Base-by-base conservation (phyloP, 2,888 invertebrate genomes). In the Nomada fabriciana region DNA sequence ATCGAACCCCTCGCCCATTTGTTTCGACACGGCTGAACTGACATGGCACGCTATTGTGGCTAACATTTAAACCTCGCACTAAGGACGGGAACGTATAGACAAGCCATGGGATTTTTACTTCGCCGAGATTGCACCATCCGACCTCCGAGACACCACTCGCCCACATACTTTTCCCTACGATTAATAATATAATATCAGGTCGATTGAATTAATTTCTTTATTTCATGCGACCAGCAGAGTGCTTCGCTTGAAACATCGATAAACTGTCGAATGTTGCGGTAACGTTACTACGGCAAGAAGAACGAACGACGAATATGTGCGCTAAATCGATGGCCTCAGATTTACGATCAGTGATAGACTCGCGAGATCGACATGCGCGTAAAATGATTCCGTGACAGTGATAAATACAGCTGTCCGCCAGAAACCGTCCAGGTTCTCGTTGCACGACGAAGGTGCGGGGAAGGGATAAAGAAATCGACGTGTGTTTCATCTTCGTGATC, bases 61-160 rank as follows among this genome's bases (percentile, higher is more conserved):
- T 88, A 88, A 88, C 88, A 88, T 88, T 88, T 88, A 88, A 82
- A 83, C 85, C 77, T 85, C 85, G 83, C 79, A 83, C 81, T 75
- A 52, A 82, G 83, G 81, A 85, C 79, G 85, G 85, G 77, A 81
- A 82, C 75, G 80, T 73, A 36, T 36, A 63, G 78, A 83, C 78
- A 76, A 70, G 73, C 80, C 73, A 55, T 64, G 52, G 42, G 71
- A 81, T 76, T 81, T 86, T 85, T 87, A 20, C 77, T 20, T 36
- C 42, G 47, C 5, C 70, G 69, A 60, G 75, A 87, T 87, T 87
- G 83, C 87, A 81, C 87, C 83, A 87, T 80, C 79, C 76, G 80
- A 78, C 70, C 82, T 75, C 82, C 86, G 20, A 84, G 64, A 77
- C 79, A 82, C 76, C 83, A 25, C 25, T 76, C 82, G 75, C 67